These are phyloP conservation scores for Cheumatopsyche charites DNA, from an alignment of 1,140 invertebrate genomes.

Conservation along the genomic window DNA sequence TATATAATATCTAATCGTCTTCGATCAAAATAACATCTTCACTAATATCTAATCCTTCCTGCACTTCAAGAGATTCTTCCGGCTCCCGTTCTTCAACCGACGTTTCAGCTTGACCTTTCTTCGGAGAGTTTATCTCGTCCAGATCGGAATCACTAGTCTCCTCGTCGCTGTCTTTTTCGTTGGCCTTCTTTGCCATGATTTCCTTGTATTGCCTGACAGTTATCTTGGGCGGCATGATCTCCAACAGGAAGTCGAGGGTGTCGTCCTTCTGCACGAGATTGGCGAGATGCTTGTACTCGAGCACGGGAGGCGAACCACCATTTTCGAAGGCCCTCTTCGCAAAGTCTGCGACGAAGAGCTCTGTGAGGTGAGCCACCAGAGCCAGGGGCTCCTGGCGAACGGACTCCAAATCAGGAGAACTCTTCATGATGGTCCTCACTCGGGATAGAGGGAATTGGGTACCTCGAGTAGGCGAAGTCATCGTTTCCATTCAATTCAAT, in stretches of 20 bases:
- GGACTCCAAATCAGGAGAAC: slow-evolving; percentile 79
- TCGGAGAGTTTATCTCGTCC: no score
- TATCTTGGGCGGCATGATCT: slow-evolving; percentile 75
- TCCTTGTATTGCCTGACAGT: slow-evolving; percentile 70
- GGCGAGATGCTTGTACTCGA: slow-evolving; percentile 74
- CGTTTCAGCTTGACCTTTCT: slow-evolving; percentile 55
- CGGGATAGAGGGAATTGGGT: slow-evolving; percentile 69
- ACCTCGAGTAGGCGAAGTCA: no score
- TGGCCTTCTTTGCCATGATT: slow-evolving; percentile 67
- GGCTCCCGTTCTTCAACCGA: no score
- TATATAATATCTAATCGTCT: no score
- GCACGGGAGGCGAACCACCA: slow-evolving; percentile 51
- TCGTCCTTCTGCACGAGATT: slow-evolving; percentile 71
- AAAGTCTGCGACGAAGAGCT: slow-evolving; percentile 71
- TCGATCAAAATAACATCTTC: no score
- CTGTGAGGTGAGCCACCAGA: slow-evolving; percentile 76
- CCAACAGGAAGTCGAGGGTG: slow-evolving; percentile 69
- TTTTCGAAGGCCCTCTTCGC: slow-evolving; percentile 65
- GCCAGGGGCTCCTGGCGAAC: slow-evolving; percentile 77
- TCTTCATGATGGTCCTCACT: slow-evolving; percentile 86
- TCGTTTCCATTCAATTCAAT: no score
- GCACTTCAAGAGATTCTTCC: no score
- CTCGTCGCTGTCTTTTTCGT: slow-evolving; percentile 53
- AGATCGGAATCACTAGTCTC: slow-evolving; percentile 54
- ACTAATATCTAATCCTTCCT: no score